Evolutionary conservation across 2,113 vertebrate genomes (phyloP), one percentile per base, ranked within the genome.

Genomic region (Meriones unguiculatus): DNA sequence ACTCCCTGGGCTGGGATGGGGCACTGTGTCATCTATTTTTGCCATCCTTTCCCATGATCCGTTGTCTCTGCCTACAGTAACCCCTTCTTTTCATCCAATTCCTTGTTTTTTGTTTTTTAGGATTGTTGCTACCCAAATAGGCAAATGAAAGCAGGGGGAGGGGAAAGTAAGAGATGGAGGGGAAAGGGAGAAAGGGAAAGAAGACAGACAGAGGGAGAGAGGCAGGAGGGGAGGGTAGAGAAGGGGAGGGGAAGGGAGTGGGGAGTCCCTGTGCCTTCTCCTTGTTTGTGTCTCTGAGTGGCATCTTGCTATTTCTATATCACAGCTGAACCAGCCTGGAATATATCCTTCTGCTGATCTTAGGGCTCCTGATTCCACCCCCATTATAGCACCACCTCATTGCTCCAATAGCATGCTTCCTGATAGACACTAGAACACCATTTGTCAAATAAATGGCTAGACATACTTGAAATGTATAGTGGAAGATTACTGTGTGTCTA

Each of bases 371-470:
- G 59, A 46, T 50, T 38, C 72, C 15, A 20, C n/a, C 28, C 7
- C 32, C 18, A 14, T 22, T 4, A 78, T 0, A 67, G 35, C 50
- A 72, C 20, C 67, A 8, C 46, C 32, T 89, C 17, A 7, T 82
- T 54, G 28, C 14, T 81, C 25, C 52, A n/a, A 67, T 46, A 84
- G 25, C 77, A 62, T 54, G 81, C n/a, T 70, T 38, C 54, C 76
- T 64, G n/a, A 73, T 28, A 7, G 4, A 73, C 41, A 89, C 62
- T 1, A 76, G 24, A 13, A 93, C 78, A 94, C 3, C 70, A 86
- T 38, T 57, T 91, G 25, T 95, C 89, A 95, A 91, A 90, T 54
- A 81, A 80, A 92, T 50, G 35, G 86, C 25, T 7, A 59, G 69
- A 72, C 35, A 28, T 78, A 90, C 75, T 88, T 94, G 38, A 72